phyloP scores from a whole-genome alignment of 2,888 invertebrate genomes.

The Eilema depressum region DNA sequence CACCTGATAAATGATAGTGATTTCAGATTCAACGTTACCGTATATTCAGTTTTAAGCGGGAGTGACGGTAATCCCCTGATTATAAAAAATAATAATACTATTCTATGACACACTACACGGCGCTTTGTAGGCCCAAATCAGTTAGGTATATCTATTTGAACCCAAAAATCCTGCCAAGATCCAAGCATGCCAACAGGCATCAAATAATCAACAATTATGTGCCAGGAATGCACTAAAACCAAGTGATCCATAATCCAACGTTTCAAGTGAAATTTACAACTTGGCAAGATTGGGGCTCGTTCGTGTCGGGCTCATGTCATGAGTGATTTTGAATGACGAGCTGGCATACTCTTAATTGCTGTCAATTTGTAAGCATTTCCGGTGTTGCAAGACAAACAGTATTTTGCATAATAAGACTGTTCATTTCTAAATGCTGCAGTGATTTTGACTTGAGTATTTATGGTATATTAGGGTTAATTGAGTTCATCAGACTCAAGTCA shows the following conservation, averaged over 20 bases:
- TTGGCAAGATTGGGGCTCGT: background rate
- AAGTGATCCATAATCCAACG: background rate
- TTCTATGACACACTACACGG: no score
- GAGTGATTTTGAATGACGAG: conserved; percentile 1
- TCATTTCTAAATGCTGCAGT: background rate
- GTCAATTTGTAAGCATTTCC: background rate
- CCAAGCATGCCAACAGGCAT: background rate
- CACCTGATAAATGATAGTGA: no score
- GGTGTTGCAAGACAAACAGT: background rate
- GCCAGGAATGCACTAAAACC: background rate
- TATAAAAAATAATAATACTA: no score
- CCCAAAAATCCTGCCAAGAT: background rate
- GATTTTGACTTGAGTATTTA: background rate
- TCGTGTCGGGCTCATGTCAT: background rate
- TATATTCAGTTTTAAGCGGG: background rate
- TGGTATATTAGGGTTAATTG: no score
- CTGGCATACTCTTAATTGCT: background rate
- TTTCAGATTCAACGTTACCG: background rate
- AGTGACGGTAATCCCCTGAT: no score
- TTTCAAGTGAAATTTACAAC: background rate
- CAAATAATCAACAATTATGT: background rate
- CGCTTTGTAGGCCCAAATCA: no score
- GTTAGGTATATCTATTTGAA: no score
- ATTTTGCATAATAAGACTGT: background rate
- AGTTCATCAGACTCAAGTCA: no score